Percentiles rank a stretch among this genome's conserved stretches.
These are phyloP conservation scores for Triplophysa yarkandensis DNA, from an alignment of 2,797 vertebrate species.

Conservation along the genomic window DNA sequence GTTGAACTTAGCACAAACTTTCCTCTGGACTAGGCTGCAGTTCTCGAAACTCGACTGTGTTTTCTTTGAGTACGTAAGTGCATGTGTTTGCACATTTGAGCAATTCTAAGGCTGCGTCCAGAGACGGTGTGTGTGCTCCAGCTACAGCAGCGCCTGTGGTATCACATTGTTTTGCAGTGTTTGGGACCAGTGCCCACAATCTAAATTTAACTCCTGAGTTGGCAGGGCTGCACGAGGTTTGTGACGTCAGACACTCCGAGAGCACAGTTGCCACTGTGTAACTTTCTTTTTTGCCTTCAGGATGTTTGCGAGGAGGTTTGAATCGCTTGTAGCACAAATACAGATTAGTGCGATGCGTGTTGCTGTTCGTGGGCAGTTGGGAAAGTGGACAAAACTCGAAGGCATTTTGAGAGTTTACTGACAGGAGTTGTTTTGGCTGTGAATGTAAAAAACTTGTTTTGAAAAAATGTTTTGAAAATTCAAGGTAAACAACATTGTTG, in stretches of 20 bases:
- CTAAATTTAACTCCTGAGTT: conserved; percentile 78
- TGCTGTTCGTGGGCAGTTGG: conserved; percentile 7
- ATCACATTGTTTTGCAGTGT: conserved; percentile 74
- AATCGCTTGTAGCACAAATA: not conserved
- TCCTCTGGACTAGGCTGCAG: not conserved
- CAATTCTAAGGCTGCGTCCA: conserved; percentile 29
- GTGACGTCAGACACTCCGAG: conserved; percentile 57
- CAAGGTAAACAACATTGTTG: too few species aligned
- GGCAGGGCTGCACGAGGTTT: conserved; percentile 60
- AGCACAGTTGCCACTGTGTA: conserved; percentile 54
- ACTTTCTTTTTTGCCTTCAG: conserved; percentile 41
- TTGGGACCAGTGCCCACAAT: conserved; percentile 70
- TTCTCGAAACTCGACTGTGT: conserved; percentile 1
- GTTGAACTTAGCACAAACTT: not conserved
- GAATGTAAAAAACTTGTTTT: conserved; percentile 31
- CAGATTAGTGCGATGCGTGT: not conserved
- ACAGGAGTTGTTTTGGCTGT: conserved; percentile 43
- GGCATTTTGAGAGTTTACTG: conserved; percentile 31
- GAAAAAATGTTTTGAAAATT: not conserved
- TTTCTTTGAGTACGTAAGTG: not conserved
- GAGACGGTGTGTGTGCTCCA: conserved; percentile 43
- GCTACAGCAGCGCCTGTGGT: conserved; percentile 63
- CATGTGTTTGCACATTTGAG: conserved; percentile 29
- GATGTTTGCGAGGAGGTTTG: conserved; percentile 15
- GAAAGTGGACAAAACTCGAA: conserved; percentile 33